phyloP scores from a whole-genome alignment of 2,797 vertebrate genomes.

The Notolabrus celidotus region DNA sequence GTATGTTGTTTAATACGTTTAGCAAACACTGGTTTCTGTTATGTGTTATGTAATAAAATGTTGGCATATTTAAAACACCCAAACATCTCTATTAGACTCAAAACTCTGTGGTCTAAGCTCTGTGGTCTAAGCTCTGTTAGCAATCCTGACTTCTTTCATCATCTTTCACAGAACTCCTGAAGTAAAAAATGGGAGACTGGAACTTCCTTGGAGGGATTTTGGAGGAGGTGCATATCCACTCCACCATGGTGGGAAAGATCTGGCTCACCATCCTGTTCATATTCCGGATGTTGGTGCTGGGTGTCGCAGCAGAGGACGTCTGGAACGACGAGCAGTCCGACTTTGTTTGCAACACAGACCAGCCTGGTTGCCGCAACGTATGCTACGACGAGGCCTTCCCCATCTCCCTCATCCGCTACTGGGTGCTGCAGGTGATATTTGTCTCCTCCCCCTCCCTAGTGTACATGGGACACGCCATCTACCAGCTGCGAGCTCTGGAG shows the following conservation, averaged over 20 bases:
- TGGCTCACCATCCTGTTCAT: conserved; percentile 95
- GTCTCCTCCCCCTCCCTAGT: conserved; percentile 93
- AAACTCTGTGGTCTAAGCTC: too few relatives aligned
- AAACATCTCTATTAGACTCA: too few relatives aligned
- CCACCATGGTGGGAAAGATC: conserved; percentile 93
- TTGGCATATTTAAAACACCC: too few relatives aligned
- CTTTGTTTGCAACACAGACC: conserved; percentile 93
- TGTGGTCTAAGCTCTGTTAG: not conserved
- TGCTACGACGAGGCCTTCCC: conserved; percentile 93
- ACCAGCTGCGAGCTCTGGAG: conserved; percentile 89
- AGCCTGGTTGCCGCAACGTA: conserved; percentile 91
- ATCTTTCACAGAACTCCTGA: conserved; percentile 49
- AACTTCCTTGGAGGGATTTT: conserved; percentile 93
- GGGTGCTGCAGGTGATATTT: conserved; percentile 93
- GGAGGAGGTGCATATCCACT: conserved; percentile 94
- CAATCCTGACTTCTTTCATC: not conserved
- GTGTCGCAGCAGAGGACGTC: conserved; percentile 91
- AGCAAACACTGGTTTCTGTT: too few relatives aligned
- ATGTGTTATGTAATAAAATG: too few relatives aligned
- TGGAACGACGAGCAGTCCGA: conserved; percentile 94
- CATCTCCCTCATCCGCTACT: conserved; percentile 93
- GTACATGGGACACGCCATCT: conserved; percentile 93
- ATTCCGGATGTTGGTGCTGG: conserved; percentile 92
- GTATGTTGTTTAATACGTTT: too few relatives aligned
- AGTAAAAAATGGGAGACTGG: conserved; percentile 91